Base-by-base conservation (phyloP, 2,888 invertebrate genomes). In the Volucella zonaria region DNA sequence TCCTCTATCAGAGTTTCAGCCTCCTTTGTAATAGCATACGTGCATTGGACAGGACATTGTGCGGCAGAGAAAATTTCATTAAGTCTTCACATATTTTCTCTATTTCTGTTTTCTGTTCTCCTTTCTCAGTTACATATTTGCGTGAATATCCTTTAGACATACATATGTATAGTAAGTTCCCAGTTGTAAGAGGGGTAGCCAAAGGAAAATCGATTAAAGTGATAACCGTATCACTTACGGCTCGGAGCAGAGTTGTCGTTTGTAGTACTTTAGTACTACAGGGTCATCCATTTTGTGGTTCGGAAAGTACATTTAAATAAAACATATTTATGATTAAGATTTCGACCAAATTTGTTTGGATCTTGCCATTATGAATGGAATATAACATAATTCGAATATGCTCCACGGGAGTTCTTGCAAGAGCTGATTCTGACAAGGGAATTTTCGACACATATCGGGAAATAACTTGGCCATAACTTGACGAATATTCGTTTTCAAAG, bases 31-130 rank as follows among this genome's bases (percentile, higher is more conserved):
- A 61, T 14, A 47, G 38, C 18, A 4, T 54, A 61, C 68, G 61
- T 67, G 76, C 52, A 66, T 43, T 23, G 61, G 54, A 18, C 40
- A 66, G 70, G 40, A 56, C 61, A 75, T 71, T 71, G 67, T 78
- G 78, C 38, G 58, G 68, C 70, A 49, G 45, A 54, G 68, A 58
- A 78, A 74, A 83, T 83, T 83, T 79, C 71, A 83, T 79, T 79
- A 83, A 75, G 67, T 61, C 75, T 66, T 40, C 31, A 54, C 75
- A 56, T 59, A 18, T 59, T 40, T 43, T 38, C 6, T 47, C 40
- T 56, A 14, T 12, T 40, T 8, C 10, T 14, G 18, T 15, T 18
- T 40, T 40, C 42, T 45, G 1, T 43, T 23, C 6, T 70, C n/a
- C n/a, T 62, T 31, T 70, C 0, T 12, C 1, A 42, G 11, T 31